phyloP scores from a whole-genome alignment of 2,113 vertebrate species.

The Phocoena phocoena region DNA sequence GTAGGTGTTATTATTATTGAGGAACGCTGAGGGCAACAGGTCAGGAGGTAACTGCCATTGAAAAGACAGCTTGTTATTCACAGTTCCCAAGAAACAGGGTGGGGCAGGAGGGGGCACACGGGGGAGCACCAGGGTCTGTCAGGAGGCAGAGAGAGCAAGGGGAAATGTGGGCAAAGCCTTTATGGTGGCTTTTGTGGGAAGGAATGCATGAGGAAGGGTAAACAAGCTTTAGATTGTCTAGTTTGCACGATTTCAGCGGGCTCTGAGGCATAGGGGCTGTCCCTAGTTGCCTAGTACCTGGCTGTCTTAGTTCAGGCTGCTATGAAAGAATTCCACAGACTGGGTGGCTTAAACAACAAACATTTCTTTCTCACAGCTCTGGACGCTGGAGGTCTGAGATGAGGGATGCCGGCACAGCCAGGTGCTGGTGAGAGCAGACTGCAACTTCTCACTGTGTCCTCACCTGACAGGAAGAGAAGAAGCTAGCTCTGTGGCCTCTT shows the following conservation, averaged over 20 bases:
- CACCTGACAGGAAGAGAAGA: background rate
- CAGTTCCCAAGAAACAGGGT: background rate
- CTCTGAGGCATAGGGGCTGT: background rate
- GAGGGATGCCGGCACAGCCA: no score
- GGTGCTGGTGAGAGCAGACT: background rate
- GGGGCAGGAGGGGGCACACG: accelerated
- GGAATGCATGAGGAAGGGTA: background rate
- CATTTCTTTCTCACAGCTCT: no score
- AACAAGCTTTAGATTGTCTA: no score
- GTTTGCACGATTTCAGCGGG: background rate
- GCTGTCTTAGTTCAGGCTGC: background rate
- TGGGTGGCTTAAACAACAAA: background rate
- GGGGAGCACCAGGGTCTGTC: no score
- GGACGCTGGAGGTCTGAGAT: background rate
- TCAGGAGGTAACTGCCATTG: background rate
- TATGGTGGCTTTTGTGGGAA: background rate
- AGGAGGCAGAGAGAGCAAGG: background rate
- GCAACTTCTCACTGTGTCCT: background rate
- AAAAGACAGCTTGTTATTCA: background rate
- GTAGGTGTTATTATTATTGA: background rate
- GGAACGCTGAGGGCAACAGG: background rate
- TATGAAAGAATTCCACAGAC: background rate
- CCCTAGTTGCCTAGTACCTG: background rate
- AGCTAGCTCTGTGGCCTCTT: background rate
- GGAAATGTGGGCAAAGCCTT: accelerated